A percentile compares a stretch with the other conserved stretches of the same genome.
phyloP scores from a whole-genome alignment of 2,797 vertebrate genomes.

The Eospalax fontanierii region DNA sequence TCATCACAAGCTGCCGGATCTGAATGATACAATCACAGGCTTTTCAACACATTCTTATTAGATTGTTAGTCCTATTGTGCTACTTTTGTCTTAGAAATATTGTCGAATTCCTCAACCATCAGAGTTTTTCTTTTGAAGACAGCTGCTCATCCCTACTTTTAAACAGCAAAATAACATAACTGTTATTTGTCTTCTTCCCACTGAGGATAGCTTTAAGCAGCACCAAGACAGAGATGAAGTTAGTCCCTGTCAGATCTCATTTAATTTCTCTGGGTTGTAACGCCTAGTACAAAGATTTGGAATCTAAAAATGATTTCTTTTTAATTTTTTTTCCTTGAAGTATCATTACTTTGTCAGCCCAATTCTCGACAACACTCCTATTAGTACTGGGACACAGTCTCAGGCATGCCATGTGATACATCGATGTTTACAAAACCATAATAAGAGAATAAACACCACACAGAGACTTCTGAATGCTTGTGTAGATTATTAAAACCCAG shows the following conservation, averaged over 20 bases:
- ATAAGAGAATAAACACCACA: background rate
- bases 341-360: background rate
- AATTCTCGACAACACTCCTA: background rate
- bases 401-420: background rate
- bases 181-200: background rate
- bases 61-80: background rate
- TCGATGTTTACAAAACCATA: background rate
- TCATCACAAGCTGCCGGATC: too few species aligned
- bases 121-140: slow-evolving; percentile 15
- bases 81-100: slow-evolving; percentile 38
- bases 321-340: background rate
- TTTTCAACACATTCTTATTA: background rate
- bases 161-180: slow-evolving; percentile 24
- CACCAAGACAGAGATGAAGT: background rate
- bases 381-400: slow-evolving; percentile 18
- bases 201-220: background rate
- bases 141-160: slow-evolving; percentile 30
- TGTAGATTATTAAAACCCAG: slow-evolving; percentile 16
- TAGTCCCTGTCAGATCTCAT: background rate
- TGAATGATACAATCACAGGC: background rate
- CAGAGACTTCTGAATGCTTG: background rate
- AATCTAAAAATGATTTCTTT: slow-evolving; percentile 20
- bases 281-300: slow-evolving; percentile 5
- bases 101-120: background rate
- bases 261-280: slow-evolving; percentile 54